Percentiles rank a stretch among this genome's conserved stretches.
These are phyloP conservation scores for Lypha dubia DNA, from an alignment of 2,888 invertebrate species.

Conservation along the genomic window DNA sequence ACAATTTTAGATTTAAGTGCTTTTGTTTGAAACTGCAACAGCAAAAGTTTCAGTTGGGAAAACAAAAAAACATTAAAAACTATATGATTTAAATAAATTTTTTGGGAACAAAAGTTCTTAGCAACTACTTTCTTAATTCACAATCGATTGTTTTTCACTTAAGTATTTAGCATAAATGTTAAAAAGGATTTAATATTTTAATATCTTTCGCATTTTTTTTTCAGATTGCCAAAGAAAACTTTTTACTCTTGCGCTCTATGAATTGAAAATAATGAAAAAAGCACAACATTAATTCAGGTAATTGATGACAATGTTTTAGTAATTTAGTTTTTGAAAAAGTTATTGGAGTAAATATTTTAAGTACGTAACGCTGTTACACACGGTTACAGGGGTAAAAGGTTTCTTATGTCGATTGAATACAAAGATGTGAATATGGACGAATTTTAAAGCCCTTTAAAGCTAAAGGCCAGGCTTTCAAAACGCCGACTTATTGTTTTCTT, in stretches of 20 bases:
- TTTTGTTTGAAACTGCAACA: not conserved
- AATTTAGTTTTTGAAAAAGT: too few species aligned
- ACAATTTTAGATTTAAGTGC: slow-evolving; percentile 35
- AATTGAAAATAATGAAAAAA: not conserved
- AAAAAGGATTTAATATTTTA: not conserved
- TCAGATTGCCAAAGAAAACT: not conserved
- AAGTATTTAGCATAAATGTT: not conserved
- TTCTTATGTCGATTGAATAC: too few species aligned
- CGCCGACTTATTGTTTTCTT: too few species aligned
- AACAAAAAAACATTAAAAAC: not conserved
- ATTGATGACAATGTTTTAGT: not conserved
- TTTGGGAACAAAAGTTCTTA: not conserved
- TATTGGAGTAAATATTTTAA: too few species aligned
- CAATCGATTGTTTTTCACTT: slow-evolving; percentile 5
- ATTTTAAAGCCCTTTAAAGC: too few species aligned
- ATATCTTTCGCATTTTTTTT: not conserved
- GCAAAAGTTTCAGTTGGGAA: not conserved
- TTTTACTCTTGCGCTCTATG: not conserved
- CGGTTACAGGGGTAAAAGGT: too few species aligned
- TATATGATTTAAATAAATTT: slow-evolving; percentile 19
- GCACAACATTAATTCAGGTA: not conserved
- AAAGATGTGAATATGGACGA: too few species aligned
- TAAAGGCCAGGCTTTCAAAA: too few species aligned
- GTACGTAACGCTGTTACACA: too few species aligned
- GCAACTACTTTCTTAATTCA: not conserved